phyloP scores from a whole-genome alignment of 2,113 vertebrate genomes.

The Lamprologus speciosus region DNA sequence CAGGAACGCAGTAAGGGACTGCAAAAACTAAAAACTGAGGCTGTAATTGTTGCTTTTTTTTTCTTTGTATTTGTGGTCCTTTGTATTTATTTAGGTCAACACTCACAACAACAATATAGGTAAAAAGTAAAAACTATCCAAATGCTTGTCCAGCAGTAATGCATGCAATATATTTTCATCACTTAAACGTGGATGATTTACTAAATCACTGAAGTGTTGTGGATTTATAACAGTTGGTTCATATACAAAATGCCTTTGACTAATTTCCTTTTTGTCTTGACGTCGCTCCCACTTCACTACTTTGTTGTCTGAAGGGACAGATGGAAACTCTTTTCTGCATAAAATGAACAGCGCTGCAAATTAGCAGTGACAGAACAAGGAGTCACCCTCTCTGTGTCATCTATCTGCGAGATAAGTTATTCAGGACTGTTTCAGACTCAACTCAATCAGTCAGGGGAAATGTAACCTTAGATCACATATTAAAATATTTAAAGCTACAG shows the following conservation, averaged over 20 bases:
- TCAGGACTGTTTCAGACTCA: neutral
- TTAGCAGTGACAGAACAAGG: neutral
- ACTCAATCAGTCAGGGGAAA: neutral
- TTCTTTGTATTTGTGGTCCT: neutral
- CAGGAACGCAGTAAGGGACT: neutral
- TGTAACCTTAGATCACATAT: neutral
- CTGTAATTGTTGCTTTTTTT: neutral
- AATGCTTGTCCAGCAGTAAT: neutral
- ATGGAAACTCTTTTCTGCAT: neutral
- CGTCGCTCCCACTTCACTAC: neutral
- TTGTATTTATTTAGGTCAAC: neutral
- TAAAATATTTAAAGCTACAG: neutral
- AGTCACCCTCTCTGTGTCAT: neutral
- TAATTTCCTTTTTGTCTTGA: neutral
- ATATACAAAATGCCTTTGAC: neutral
- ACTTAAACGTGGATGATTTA: neutral
- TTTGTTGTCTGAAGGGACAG: neutral
- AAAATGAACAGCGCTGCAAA: neutral
- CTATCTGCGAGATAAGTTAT: neutral
- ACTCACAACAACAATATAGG: neutral
- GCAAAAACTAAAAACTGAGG: neutral
- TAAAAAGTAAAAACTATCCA: neutral
- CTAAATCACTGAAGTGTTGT: neutral
- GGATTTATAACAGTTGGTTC: neutral
- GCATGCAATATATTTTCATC: neutral